Base-by-base conservation (phyloP, 2,113 vertebrate species). In the Heterotis niloticus region DNA sequence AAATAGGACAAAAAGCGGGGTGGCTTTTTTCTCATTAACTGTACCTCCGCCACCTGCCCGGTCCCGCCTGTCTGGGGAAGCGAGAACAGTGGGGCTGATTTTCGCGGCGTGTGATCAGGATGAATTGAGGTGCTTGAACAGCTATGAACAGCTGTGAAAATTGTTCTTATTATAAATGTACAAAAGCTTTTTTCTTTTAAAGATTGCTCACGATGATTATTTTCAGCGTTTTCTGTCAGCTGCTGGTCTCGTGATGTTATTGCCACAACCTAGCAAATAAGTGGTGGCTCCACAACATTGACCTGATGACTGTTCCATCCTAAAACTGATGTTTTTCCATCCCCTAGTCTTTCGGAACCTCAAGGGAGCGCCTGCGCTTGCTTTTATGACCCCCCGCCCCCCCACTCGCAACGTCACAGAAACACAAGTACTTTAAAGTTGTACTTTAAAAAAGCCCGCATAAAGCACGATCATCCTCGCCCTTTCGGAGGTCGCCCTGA, bases 401-500 rank as follows among this genome's bases (percentile, higher is more conserved):
- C 59, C 23, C 56, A 17, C 51, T 0, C 10, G 0, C 54, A n/a
- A n/a, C 5, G 16, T 64, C 64, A 64, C 64, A 64, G 64, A 64
- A 59, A 59, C 57, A 10, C 9, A 12, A 59, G 9, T 9, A 12
- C n/a, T 20, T 18, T 64, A 64, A 64, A 64, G 5, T 20, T 7
- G 20, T 0, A 64, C 13, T 17, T 17, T 26, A 26, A 34, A 60
- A 34, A 16, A 18, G 24, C 26, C 5, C 23, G 3, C 54, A 24
- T 16, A 16, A 0, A 57, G 34, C 60, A 73, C 44, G 69, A 5
- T 73, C 60, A 1, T 26, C 29, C 51, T 56, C 10, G 76, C 24
- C 66, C 60, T 72, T 60, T 76, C 78, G 82, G 75, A 65, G 72
- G 16, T 56, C 28, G 64, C 18, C 10, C 29, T 75, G 76, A 77